These are phyloP conservation scores for Rhadina sibilatrix DNA, from an alignment of 2,113 vertebrate genomes.

Conservation along the genomic window DNA sequence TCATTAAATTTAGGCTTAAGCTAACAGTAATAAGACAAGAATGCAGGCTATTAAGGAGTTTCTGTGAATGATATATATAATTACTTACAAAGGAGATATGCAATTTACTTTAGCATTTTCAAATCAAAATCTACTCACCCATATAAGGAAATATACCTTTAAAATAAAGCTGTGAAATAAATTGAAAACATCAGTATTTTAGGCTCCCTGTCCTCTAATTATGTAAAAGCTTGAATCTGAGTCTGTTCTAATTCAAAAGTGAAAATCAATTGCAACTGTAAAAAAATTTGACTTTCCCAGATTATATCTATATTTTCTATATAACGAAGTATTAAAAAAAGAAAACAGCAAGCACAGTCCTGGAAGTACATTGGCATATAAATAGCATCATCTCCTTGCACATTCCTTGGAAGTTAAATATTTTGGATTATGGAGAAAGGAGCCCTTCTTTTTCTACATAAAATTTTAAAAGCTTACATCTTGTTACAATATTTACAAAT, in stretches of 20 bases:
- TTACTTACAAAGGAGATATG: conserved; percentile 40
- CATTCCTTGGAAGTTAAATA: neutral
- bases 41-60: conserved; percentile 8
- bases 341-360: neutral
- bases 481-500: conserved; percentile 16
- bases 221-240: neutral
- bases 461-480: neutral
- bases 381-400: neutral
- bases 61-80: neutral
- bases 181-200: conserved; percentile 7
- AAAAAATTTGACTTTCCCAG: neutral
- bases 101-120: conserved; percentile 38
- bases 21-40: conserved; percentile 48
- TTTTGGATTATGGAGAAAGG: neutral
- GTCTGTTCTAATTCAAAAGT: neutral
- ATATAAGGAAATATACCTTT: neutral
- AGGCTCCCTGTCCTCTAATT: neutral
- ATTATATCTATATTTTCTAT: neutral
- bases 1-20: conserved; percentile 61
- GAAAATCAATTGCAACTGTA: neutral
- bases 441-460: neutral
- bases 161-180: conserved; percentile 35
- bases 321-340: neutral
- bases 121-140: neutral
- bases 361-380: neutral